phyloP scores from a whole-genome alignment of 2,888 invertebrate genomes.

The Mimas tiliae region DNA sequence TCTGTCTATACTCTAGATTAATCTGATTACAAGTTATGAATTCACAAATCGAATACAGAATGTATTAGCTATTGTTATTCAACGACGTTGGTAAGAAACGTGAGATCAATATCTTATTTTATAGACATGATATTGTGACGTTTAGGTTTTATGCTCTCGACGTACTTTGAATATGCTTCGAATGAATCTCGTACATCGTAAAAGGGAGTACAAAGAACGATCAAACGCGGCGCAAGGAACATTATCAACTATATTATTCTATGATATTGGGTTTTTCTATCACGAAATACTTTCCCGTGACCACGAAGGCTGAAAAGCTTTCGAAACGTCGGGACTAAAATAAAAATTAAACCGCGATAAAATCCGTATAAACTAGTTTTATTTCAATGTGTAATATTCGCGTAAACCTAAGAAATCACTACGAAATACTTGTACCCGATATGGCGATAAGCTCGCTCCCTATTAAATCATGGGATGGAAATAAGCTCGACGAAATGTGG shows the following conservation, averaged over 20 bases:
- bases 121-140: conserved; percentile 57
- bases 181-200: background rate
- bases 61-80: conserved; percentile 65
- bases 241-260: background rate
- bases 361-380: too few relatives aligned
- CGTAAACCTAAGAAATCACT: too few relatives aligned
- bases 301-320: too few relatives aligned
- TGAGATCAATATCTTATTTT: conserved; percentile 70
- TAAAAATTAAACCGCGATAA: too few relatives aligned
- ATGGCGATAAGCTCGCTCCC: too few relatives aligned
- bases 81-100: conserved; percentile 58
- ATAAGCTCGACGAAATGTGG: too few relatives aligned
- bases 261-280: too few relatives aligned
- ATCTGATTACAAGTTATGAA: conserved; percentile 53
- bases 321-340: too few relatives aligned
- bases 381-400: too few relatives aligned
- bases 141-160: conserved; percentile 52
- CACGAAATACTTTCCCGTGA: too few relatives aligned
- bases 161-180: conserved; percentile 36
- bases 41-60: conserved; percentile 61
- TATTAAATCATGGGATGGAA: too few relatives aligned
- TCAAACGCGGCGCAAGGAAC: background rate
- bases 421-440: too few relatives aligned
- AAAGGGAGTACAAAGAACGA: background rate
- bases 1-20: conserved; percentile 42